These are phyloP conservation scores for Drosophila tripunctata DNA, from an alignment of 2,888 invertebrate species.

Conservation along the genomic window DNA sequence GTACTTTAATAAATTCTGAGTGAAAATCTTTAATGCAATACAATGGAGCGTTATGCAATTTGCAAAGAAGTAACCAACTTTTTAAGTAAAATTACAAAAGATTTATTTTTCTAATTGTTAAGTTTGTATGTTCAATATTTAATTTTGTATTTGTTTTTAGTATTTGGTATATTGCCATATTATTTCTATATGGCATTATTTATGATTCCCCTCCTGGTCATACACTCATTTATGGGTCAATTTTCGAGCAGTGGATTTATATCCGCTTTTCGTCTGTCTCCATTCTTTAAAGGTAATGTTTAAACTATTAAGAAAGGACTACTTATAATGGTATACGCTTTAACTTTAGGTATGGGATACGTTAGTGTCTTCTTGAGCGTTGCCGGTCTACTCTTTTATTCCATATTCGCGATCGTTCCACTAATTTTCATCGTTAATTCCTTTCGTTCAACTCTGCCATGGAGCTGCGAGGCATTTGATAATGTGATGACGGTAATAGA, in stretches of 20 bases:
- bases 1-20: too few species aligned
- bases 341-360: slow-evolving; percentile 91
- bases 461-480: slow-evolving; percentile 89
- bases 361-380: slow-evolving; percentile 91
- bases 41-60: too few species aligned
- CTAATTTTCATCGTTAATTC: slow-evolving; percentile 91
- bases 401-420: slow-evolving; percentile 92
- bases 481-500: slow-evolving; percentile 35
- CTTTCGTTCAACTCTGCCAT: slow-evolving; percentile 88
- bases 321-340: neutral
- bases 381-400: slow-evolving; percentile 91
- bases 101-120: too few species aligned
- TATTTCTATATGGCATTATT: slow-evolving; percentile 87
- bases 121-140: too few species aligned
- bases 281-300: slow-evolving; percentile 92
- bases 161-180: slow-evolving; percentile 69
- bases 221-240: slow-evolving; percentile 95
- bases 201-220: slow-evolving; percentile 93
- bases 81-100: too few species aligned
- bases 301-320: neutral
- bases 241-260: slow-evolving; percentile 93
- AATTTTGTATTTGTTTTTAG: too few species aligned
- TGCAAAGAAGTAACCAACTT: too few species aligned
- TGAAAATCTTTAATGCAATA: too few species aligned
- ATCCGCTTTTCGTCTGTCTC: slow-evolving; percentile 91